Conservation (phyloP, 2,797 vertebrate genomes). For the Amphiprion clarkii region DNA sequence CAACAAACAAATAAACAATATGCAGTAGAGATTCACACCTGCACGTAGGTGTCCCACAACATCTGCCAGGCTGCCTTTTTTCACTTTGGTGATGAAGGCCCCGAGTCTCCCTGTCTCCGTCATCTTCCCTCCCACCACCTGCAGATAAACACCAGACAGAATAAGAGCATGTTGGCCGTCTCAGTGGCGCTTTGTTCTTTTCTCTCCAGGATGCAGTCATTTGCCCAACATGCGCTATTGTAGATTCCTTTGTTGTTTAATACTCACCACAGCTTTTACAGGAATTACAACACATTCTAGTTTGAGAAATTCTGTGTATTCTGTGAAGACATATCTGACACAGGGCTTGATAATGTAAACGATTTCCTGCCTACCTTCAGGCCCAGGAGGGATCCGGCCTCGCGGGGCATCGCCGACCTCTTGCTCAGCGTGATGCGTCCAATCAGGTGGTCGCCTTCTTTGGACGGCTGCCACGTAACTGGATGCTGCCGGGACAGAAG, state of each 20-base stretch:
- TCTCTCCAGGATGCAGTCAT: too few species aligned
- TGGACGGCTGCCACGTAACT: constrained; percentile 98
- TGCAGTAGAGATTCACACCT: constrained; percentile 79
- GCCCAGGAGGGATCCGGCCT: constrained; percentile 95
- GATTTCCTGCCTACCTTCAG: constrained; percentile 90
- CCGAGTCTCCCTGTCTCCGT: constrained; percentile 96
- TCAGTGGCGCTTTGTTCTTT: too few species aligned
- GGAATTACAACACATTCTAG: too few species aligned
- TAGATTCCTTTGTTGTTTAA: too few species aligned
- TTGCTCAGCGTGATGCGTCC: constrained; percentile 98
- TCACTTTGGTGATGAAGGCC: constrained; percentile 99
- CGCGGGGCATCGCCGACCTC: constrained; percentile 95
- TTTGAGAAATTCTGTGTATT: too few species aligned
- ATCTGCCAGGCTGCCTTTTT: constrained; percentile 98
- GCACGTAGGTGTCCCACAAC: constrained; percentile 97
- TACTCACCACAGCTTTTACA: too few species aligned
- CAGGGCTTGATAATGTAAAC: background rate
- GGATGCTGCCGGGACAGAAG: constrained; percentile 88
- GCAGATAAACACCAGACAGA: constrained; percentile 26
- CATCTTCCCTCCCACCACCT: constrained; percentile 99
- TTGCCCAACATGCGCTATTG: too few species aligned
- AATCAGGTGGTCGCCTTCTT: constrained; percentile 97
- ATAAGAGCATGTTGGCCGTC: background rate
- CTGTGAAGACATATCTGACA: background rate
- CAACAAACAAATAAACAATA: background rate